Percentiles rank a stretch among this genome's conserved stretches.
Conservation (phyloP, 2,797 vertebrate genomes). For the Diplodus puntazzo region DNA sequence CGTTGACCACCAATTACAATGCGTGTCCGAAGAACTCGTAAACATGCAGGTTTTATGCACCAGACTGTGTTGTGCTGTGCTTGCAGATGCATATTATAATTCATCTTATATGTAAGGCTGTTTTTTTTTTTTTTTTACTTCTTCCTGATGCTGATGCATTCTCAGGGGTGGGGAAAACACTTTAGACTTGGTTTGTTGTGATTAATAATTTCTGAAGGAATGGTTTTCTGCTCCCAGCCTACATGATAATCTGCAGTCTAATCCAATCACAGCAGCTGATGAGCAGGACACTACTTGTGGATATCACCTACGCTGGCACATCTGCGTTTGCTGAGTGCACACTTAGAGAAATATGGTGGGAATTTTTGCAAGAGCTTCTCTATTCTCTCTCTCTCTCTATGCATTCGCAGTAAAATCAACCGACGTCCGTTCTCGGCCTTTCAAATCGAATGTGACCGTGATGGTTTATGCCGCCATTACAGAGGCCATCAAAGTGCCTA, state of each 20-base stretch:
- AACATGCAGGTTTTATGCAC: slow-evolving; percentile 24
- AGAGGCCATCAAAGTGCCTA: slow-evolving; percentile 49
- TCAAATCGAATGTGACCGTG: slow-evolving; percentile 56
- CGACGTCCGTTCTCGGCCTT: slow-evolving; percentile 23
- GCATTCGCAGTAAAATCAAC: slow-evolving; percentile 50
- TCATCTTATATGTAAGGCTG: slow-evolving; percentile 12
- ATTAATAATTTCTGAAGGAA: slow-evolving; percentile 71
- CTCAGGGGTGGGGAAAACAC: slow-evolving; percentile 15
- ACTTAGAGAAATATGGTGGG: slow-evolving; percentile 41
- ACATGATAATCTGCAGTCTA: slow-evolving; percentile 68
- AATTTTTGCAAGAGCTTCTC: slow-evolving; percentile 35
- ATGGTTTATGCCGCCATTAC: slow-evolving; percentile 68
- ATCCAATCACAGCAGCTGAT: slow-evolving; percentile 61
- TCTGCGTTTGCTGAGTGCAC: slow-evolving; percentile 61
- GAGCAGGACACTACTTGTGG: slow-evolving; percentile 44
- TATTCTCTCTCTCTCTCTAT: slow-evolving; percentile 12
- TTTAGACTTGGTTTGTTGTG: slow-evolving; percentile 58
- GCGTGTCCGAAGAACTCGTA: neutral
- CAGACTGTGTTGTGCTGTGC: slow-evolving; percentile 41
- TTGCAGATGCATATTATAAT: slow-evolving; percentile 43
- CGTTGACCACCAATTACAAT: neutral
- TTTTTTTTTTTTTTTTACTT: slow-evolving; percentile 6
- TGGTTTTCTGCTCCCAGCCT: slow-evolving; percentile 37
- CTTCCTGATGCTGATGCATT: slow-evolving; percentile 38
- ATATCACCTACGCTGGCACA: slow-evolving; percentile 52